These are phyloP conservation scores for Leucopternis melanops DNA, from an alignment of 2,113 vertebrate genomes.

Conservation along the genomic window DNA sequence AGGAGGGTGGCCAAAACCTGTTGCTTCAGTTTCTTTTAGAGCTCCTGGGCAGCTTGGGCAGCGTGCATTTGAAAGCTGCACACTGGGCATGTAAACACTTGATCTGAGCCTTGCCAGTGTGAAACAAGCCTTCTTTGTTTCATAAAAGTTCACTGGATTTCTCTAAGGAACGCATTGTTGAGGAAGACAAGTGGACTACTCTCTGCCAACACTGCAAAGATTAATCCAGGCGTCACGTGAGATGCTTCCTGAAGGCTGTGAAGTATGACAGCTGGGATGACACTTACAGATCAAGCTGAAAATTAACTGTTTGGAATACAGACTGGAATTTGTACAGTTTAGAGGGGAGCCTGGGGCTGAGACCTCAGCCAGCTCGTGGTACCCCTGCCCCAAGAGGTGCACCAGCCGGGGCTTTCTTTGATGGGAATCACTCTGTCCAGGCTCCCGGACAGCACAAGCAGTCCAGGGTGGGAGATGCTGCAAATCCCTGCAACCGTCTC, in stretches of 20 bases:
- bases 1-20: not conserved
- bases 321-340: not conserved
- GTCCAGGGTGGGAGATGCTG: not conserved
- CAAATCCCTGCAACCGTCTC: too few species aligned
- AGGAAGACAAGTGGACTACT: not conserved
- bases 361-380: not conserved
- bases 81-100: not conserved
- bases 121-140: conserved; percentile 24
- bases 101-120: not conserved
- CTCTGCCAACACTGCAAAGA: not conserved
- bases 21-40: not conserved
- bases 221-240: not conserved
- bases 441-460: not conserved
- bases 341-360: not conserved
- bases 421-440: fast-evolving
- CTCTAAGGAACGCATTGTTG: not conserved
- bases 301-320: not conserved
- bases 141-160: not conserved
- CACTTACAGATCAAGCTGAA: not conserved
- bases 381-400: not conserved
- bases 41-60: not conserved
- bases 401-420: not conserved
- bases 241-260: not conserved
- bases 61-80: fast-evolving
- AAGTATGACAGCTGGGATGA: not conserved